phyloP scores from a whole-genome alignment of 2,113 vertebrate genomes.

The Sphyrna mokarran region DNA sequence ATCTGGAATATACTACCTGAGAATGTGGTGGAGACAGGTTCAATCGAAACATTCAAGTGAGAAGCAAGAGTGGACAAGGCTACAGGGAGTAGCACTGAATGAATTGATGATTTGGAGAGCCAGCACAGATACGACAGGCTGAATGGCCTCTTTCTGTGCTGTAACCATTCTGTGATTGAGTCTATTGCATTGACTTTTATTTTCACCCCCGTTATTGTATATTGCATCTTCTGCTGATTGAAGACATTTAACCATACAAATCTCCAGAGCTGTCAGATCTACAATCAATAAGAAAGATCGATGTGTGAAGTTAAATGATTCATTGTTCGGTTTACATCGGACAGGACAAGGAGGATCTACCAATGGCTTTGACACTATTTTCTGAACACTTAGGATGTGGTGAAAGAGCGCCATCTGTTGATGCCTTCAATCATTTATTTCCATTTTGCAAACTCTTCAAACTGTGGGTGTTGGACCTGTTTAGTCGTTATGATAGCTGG shows the following conservation, averaged over 20 bases:
- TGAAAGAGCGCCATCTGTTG: slow-evolving; percentile 9
- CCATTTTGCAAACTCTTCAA: not conserved
- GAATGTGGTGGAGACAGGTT: not conserved
- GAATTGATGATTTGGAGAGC: not conserved
- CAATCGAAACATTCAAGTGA: not conserved
- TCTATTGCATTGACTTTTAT: not conserved
- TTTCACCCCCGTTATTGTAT: not conserved
- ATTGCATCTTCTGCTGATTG: not conserved
- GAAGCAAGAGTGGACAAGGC: not conserved
- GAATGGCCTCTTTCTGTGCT: not conserved
- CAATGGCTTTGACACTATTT: not conserved
- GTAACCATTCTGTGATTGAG: not conserved
- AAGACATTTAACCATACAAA: not conserved
- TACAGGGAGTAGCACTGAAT: not conserved
- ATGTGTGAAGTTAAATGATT: slow-evolving; percentile 4
- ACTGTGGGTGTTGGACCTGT: not conserved
- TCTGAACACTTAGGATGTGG: not conserved
- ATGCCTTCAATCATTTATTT: not conserved
- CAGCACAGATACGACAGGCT: not conserved
- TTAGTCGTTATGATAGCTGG: not conserved
- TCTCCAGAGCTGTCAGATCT: not conserved
- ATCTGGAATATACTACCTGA: not conserved
- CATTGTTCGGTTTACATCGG: not conserved
- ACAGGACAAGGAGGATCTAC: not conserved
- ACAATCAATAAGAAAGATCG: not conserved